Percentiles rank a stretch among this genome's conserved stretches.
These are phyloP conservation scores for Malthinus seriepunctatus DNA, from an alignment of 2,888 invertebrate genomes.

Conservation along the genomic window DNA sequence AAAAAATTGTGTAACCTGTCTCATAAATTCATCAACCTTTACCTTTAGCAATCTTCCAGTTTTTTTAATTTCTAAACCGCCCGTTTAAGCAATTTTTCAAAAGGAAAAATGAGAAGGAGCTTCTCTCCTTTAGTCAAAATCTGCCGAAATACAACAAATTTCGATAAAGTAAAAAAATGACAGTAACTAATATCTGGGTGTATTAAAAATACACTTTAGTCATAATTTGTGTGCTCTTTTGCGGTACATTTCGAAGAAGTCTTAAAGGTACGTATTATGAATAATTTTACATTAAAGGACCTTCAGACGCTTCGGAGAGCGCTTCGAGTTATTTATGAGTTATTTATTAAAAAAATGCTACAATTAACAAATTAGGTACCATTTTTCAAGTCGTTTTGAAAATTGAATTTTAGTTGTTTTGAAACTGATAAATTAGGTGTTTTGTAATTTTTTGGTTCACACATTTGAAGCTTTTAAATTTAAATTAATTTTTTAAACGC, in stretches of 20 bases:
- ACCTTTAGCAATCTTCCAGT: background rate
- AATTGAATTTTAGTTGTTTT: slow-evolving; percentile 33
- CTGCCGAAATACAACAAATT: slow-evolving; percentile 23
- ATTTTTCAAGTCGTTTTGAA: slow-evolving; percentile 31
- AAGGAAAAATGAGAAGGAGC: slow-evolving; percentile 17
- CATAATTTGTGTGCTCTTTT: slow-evolving; percentile 7
- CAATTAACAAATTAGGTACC: slow-evolving; percentile 39
- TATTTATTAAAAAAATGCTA: slow-evolving; percentile 39
- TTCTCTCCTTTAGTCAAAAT: slow-evolving; percentile 9
- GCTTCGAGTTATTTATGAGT: slow-evolving; percentile 36
- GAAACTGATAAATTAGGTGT: slow-evolving; percentile 37
- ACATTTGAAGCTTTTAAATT: slow-evolving; percentile 24
- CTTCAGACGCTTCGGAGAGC: slow-evolving; percentile 1
- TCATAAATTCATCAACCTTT: slow-evolving; percentile 27
- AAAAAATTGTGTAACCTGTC: slow-evolving; percentile 19
- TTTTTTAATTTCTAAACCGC: slow-evolving; percentile 12
- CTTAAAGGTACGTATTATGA: background rate
- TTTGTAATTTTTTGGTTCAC: slow-evolving; percentile 37
- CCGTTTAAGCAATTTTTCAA: slow-evolving; percentile 17
- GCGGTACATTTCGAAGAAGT: slow-evolving; percentile 13
- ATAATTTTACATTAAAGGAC: slow-evolving; percentile 17
- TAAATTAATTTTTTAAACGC: background rate
- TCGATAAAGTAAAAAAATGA: slow-evolving; percentile 33
- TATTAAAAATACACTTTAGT: slow-evolving; percentile 25
- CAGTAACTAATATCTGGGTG: slow-evolving; percentile 27